These are phyloP conservation scores for Casuarius casuarius DNA, from an alignment of 2,113 vertebrate genomes.

Conservation along the genomic window DNA sequence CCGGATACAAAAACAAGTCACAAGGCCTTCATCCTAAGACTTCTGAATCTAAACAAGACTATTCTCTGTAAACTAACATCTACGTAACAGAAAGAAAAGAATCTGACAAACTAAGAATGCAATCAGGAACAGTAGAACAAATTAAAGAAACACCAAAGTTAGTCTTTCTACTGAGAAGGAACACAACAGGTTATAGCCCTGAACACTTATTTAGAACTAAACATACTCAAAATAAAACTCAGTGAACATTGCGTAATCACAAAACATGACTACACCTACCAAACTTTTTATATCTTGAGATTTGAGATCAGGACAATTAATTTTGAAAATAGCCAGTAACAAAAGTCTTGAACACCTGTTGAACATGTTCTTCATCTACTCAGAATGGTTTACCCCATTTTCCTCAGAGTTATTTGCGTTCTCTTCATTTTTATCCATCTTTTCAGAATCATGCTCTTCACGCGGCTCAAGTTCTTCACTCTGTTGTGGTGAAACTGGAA, in stretches of 20 bases:
- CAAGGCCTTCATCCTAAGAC: neutral
- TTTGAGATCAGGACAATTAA: neutral
- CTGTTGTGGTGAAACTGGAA: constrained; percentile 19
- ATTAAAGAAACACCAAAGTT: neutral
- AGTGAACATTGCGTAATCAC: neutral
- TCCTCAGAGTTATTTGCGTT: neutral
- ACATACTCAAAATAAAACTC: neutral
- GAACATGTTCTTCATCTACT: neutral
- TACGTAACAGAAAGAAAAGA: neutral
- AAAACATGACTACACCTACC: neutral
- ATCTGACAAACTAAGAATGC: neutral
- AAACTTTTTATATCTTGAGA: constrained; percentile 2
- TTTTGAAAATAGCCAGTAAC: constrained; percentile 22
- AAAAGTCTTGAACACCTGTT: neutral
- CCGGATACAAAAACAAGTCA: neutral
- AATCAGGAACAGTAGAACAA: neutral
- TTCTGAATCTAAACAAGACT: neutral
- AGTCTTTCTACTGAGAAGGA: neutral
- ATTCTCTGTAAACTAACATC: neutral
- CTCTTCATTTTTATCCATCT: neutral
- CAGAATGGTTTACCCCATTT: neutral
- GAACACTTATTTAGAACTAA: neutral
- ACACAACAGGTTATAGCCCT: neutral
- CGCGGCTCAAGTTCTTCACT: constrained; percentile 1
- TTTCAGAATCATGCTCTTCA: constrained; percentile 33